A percentile compares a stretch with the other conserved stretches of the same genome.
Evolutionary conservation across 2,797 vertebrate species (phyloP).

Genomic region (Masticophis lateralis): DNA sequence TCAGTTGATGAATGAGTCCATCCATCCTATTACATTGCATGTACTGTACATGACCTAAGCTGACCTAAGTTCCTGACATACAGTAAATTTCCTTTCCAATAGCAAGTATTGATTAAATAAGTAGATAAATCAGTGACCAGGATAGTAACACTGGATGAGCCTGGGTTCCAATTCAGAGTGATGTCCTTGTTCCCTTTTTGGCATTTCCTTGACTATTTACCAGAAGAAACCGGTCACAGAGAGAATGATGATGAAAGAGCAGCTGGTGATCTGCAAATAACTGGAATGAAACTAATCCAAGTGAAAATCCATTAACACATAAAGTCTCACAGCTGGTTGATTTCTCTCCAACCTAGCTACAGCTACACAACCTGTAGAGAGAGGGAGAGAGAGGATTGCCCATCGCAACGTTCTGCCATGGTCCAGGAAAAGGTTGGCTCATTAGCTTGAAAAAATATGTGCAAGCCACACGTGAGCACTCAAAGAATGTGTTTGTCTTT

Average conservation of each 20-base stretch:
- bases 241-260: background rate
- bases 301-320: constrained; percentile 15
- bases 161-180: background rate
- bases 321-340: background rate
- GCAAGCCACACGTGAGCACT: background rate
- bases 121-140: background rate
- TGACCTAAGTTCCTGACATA: background rate
- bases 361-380: constrained; percentile 12
- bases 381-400: background rate
- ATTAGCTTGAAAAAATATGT: constrained; percentile 21
- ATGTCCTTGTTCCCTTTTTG: background rate
- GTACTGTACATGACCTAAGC: background rate
- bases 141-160: background rate
- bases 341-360: background rate
- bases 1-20: background rate
- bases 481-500: constrained; percentile 5
- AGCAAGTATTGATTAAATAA: background rate
- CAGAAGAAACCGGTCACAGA: background rate
- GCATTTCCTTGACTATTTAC: background rate
- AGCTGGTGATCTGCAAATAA: constrained; percentile 14
- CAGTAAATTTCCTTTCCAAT: background rate
- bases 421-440: background rate
- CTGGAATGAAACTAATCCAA: constrained; percentile 12
- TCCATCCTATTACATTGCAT: background rate
- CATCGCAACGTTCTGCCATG: background rate